A percentile compares a stretch with the other conserved stretches of the same genome.
phyloP scores from a whole-genome alignment of 2,888 invertebrate genomes.

The Tyria jacobaeae region DNA sequence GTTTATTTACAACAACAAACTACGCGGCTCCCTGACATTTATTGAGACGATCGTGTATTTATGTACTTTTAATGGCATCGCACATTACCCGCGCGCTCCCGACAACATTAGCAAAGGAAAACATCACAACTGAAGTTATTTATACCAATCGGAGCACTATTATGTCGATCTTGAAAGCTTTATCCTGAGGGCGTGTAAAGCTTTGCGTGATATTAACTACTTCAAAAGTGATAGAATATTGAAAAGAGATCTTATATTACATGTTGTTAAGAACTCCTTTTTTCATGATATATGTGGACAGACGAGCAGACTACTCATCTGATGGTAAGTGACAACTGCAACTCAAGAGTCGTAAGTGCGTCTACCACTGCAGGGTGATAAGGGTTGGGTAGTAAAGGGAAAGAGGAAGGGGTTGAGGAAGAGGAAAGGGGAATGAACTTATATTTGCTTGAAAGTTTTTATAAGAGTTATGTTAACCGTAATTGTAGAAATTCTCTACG shows the following conservation, averaged over 20 bases:
- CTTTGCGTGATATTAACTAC: neutral
- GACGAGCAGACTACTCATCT: no score
- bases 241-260: neutral
- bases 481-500: no score
- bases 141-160: conserved; percentile 58
- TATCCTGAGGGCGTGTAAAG: conserved; percentile 14
- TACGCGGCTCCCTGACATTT: conserved; percentile 59
- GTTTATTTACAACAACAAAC: conserved; percentile 58
- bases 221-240: neutral
- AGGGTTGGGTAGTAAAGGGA: no score
- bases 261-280: no score
- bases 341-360: no score
- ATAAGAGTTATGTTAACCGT: no score
- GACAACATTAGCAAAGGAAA: conserved; percentile 64
- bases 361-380: no score
- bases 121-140: conserved; percentile 76
- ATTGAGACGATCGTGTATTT: conserved; percentile 82
- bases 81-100: conserved; percentile 72
- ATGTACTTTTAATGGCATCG: conserved; percentile 81
- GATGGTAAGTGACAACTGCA: no score
- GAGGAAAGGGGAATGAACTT: no score
- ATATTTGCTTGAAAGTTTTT: no score
- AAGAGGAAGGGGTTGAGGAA: no score
- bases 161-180: conserved; percentile 46
- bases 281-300: no score